Base-by-base conservation (phyloP, 2,113 vertebrate genomes). In the Zapus hudsonius region DNA sequence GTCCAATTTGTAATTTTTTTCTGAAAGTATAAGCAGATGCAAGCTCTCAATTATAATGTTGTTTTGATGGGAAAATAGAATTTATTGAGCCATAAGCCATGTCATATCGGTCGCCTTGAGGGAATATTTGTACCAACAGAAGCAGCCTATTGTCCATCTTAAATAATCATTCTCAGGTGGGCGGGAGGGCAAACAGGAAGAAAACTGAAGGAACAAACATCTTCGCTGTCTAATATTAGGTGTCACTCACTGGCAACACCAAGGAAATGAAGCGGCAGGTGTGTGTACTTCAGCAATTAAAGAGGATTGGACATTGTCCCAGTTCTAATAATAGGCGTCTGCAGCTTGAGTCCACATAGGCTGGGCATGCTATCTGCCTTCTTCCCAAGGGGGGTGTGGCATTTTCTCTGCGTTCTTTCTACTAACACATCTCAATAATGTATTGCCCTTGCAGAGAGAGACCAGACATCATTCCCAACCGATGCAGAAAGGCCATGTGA, bases 1-100 rank as follows among this genome's bases (percentile, higher is more conserved):
- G n/a, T n/a, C n/a, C n/a, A n/a, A n/a, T n/a, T 85, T 76, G 73
- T 76, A 13, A 83, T 79, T 92, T 95, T 92, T 95, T 75, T 70
- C 57, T 95, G n/a, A 66, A 78, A 85, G 52, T 85, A 33, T 81
- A 40, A 87, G 70, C 69, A 79, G 59, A 90, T 90, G 33, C 8
- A 89, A 85, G 42, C 38, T 90, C 38, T 94, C 74, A 29, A 64
- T 86, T 86, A 57, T 42, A 82, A 87, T 70, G 61, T 2, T 85
- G 59, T 75, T 93, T 90, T 80, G 36, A 57, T 44, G 83, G 79
- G 66, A 89, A 95, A 92, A 72, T 64, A 52, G 75, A 78, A 84
- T 89, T 70, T 36, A 61, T 78, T 93, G 89, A 93, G 67, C 70
- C 61, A 78, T 52, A 69, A 95, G 64, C 73, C 73, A 36, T 84